These are phyloP conservation scores for Epinephelus cyanopodus DNA, from an alignment of 2,113 vertebrate genomes.

Conservation along the genomic window DNA sequence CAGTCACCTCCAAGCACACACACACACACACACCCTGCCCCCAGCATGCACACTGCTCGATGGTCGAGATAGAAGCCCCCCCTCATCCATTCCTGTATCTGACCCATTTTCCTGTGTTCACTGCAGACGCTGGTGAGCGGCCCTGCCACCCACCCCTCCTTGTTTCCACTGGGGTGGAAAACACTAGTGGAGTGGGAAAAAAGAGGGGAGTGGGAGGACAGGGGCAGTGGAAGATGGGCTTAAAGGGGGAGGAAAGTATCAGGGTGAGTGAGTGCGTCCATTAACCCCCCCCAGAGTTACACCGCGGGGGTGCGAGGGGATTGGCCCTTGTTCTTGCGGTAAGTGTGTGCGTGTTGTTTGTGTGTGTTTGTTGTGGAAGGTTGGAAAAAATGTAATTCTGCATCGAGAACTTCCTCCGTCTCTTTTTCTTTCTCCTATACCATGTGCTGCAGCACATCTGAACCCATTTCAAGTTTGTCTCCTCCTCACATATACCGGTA, in stretches of 20 bases:
- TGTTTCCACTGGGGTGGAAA: constrained; percentile 78
- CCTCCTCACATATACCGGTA: neutral
- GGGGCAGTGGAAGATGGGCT: constrained; percentile 64
- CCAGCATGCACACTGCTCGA: constrained; percentile 14
- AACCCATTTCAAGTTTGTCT: constrained; percentile 8
- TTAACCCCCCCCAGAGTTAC: constrained; percentile 70
- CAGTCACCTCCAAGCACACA: constrained; percentile 30
- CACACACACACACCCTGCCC: constrained; percentile 31
- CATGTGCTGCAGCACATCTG: constrained; percentile 4
- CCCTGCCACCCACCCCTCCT: constrained; percentile 40
- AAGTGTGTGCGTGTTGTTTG: constrained; percentile 35
- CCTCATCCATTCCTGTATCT: constrained; percentile 45
- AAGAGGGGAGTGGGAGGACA: constrained; percentile 56
- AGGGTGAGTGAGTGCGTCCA: constrained; percentile 73
- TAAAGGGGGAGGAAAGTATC: constrained; percentile 57
- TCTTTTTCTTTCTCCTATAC: neutral
- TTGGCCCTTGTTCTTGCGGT: constrained; percentile 36
- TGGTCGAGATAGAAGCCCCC: constrained; percentile 33
- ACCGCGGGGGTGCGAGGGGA: constrained; percentile 39
- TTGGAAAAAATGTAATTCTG: constrained; percentile 37
- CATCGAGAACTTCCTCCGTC: constrained; percentile 19
- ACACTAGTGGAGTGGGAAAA: constrained; percentile 64
- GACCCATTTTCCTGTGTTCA: constrained; percentile 76
- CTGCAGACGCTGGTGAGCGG: constrained; percentile 44
- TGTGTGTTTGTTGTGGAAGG: constrained; percentile 46